Conservation (phyloP, 2,797 vertebrate genomes). For the Enteromius thamalakanensis region DNA sequence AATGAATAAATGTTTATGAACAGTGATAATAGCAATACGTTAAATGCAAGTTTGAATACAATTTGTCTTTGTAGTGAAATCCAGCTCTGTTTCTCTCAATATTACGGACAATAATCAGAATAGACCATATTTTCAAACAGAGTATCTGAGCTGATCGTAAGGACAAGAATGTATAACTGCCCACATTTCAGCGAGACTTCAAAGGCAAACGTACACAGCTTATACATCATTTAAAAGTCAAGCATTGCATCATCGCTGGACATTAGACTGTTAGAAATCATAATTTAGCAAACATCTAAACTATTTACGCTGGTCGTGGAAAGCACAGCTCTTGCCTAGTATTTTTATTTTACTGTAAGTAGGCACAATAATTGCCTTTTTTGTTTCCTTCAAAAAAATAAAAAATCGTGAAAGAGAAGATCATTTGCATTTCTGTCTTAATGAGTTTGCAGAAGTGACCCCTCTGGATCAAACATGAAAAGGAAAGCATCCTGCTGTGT, state of each 20-base stretch:
- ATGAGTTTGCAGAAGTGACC: constrained; percentile 89
- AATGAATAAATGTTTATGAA: neutral
- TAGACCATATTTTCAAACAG: neutral
- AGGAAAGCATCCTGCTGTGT: constrained; percentile 82
- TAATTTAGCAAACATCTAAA: neutral
- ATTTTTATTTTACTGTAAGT: constrained; percentile 21
- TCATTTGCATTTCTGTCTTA: constrained; percentile 85
- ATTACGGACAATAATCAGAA: neutral
- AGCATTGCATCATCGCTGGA: neutral
- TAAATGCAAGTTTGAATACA: neutral
- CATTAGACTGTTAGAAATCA: neutral
- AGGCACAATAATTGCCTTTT: constrained; percentile 28
- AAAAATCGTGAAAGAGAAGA: constrained; percentile 57
- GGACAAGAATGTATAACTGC: neutral
- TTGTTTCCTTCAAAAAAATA: neutral
- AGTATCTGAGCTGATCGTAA: neutral
- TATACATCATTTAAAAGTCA: constrained; percentile 6
- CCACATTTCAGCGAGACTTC: neutral
- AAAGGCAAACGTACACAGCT: neutral
- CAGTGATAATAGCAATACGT: neutral
- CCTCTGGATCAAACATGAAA: constrained; percentile 90
- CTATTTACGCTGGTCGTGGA: neutral
- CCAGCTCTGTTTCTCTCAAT: neutral
- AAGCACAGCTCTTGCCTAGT: neutral
- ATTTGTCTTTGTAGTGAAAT: neutral